Conservation (phyloP, 2,888 invertebrate genomes). For the Chesias legatella region DNA sequence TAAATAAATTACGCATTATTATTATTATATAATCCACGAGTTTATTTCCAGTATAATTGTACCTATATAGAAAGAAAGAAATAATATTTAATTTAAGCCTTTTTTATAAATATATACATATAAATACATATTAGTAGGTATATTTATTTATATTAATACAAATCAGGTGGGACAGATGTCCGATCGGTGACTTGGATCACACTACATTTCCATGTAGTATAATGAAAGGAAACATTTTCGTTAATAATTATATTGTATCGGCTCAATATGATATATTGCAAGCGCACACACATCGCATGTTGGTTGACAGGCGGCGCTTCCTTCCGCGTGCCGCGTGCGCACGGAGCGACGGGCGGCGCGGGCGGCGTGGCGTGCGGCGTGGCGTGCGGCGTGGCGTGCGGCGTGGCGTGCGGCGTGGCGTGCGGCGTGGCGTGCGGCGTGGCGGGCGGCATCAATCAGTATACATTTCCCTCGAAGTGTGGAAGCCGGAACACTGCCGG, state of each 20-base stretch:
- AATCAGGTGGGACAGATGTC: too few relatives aligned
- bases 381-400: slow-evolving; percentile 9
- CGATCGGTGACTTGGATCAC: too few relatives aligned
- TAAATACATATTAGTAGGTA: too few relatives aligned
- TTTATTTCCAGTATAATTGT: too few relatives aligned
- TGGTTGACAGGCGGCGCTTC: slow-evolving; percentile 25
- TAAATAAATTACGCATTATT: too few relatives aligned
- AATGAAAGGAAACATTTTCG: too few relatives aligned
- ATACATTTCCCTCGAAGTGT: slow-evolving; percentile 5
- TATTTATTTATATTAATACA: too few relatives aligned
- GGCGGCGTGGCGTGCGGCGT: neutral
- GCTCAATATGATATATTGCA: slow-evolving; percentile 9
- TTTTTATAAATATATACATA: too few relatives aligned
- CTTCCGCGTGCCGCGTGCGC: slow-evolving; percentile 24
- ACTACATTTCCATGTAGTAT: too few relatives aligned
- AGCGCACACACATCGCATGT: slow-evolving; percentile 6
- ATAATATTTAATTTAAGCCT: too few relatives aligned
- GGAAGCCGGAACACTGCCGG: slow-evolving; percentile 7
- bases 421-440: neutral
- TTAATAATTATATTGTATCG: slow-evolving; percentile 6
- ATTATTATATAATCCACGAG: too few relatives aligned
- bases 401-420: slow-evolving; percentile 19
- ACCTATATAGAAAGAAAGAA: too few relatives aligned
- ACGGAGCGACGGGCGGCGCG: slow-evolving; percentile 14
- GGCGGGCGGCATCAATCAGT: slow-evolving; percentile 5